phyloP scores from a whole-genome alignment of 37 sponge, comb jelly and placozoan species.

The Lycopodina hypogea region DNA sequence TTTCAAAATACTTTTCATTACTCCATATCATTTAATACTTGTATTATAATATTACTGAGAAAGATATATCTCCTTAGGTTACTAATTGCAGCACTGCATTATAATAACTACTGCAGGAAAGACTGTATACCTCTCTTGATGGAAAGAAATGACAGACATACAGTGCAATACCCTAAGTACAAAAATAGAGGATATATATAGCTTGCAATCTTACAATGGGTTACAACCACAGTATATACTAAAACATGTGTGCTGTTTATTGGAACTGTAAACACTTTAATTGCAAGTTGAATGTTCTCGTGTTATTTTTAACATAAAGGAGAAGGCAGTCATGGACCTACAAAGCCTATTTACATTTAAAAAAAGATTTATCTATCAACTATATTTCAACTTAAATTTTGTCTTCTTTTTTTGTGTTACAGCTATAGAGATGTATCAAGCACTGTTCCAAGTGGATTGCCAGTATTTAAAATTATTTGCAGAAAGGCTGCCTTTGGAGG shows the following conservation, averaged over 20 bases:
- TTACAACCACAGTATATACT: slow-evolving; percentile 33
- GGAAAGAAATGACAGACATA: slow-evolving; percentile 31
- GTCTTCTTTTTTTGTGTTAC: too few relatives aligned
- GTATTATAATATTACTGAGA: too few relatives aligned
- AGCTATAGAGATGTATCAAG: too few relatives aligned
- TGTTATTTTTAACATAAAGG: neutral
- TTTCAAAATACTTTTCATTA: neutral
- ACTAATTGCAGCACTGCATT: slow-evolving; percentile 41
- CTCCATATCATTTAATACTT: too few relatives aligned
- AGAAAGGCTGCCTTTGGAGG: too few relatives aligned
- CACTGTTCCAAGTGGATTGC: too few relatives aligned
- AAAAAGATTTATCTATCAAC: too few relatives aligned
- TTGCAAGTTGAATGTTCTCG: neutral
- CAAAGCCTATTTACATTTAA: slow-evolving; percentile 26
- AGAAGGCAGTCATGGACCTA: slow-evolving; percentile 16
- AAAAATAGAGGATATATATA: slow-evolving; percentile 42
- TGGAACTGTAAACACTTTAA: too few relatives aligned
- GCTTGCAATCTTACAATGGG: slow-evolving; percentile 19
- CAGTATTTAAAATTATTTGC: too few relatives aligned
- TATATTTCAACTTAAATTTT: too few relatives aligned
- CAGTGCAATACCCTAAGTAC: slow-evolving; percentile 21
- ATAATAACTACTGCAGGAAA: slow-evolving; percentile 28
- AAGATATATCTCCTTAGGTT: slow-evolving; percentile 13
- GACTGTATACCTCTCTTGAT: slow-evolving; percentile 9
- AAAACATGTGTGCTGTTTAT: too few relatives aligned